phyloP scores from a whole-genome alignment of 2,797 vertebrate species.

The Enteromius radiatus region DNA sequence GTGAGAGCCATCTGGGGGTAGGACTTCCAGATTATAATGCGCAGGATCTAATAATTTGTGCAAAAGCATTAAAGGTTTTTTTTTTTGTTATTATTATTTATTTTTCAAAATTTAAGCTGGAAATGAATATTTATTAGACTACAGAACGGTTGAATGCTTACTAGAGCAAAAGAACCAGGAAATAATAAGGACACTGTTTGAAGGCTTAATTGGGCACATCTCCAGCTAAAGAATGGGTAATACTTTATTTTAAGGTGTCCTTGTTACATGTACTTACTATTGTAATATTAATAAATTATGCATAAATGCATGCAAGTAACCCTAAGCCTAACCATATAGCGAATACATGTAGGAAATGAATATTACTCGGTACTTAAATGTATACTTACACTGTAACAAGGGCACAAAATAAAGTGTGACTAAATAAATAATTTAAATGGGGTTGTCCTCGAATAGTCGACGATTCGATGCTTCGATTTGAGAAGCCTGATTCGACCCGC shows the following conservation, averaged over 20 bases:
- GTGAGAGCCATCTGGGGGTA: constrained; percentile 98
- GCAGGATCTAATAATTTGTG: not conserved
- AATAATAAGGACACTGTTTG: too few species aligned
- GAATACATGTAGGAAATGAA: not conserved
- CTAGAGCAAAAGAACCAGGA: too few species aligned
- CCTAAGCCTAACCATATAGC: not conserved
- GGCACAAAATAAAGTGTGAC: not conserved
- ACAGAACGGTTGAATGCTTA: too few species aligned
- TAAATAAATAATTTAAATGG: not conserved
- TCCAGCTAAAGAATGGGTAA: not conserved
- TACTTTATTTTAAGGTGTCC: not conserved
- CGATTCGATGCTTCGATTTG: too few species aligned
- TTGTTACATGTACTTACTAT: not conserved
- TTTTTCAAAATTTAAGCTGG: too few species aligned
- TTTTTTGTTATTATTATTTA: too few species aligned
- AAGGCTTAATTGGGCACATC: too few species aligned
- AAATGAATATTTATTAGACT: too few species aligned
- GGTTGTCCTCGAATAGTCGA: too few species aligned
- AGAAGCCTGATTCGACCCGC: too few species aligned
- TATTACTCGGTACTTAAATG: not conserved
- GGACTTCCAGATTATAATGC: constrained; percentile 59
- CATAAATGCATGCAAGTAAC: not conserved
- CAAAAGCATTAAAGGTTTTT: not conserved
- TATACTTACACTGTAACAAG: not conserved
- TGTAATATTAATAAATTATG: not conserved